Evolutionary conservation across 2,113 vertebrate species (phyloP), one percentile per base, ranked within the genome.

Genomic region (Oncorhynchus kisutch): DNA sequence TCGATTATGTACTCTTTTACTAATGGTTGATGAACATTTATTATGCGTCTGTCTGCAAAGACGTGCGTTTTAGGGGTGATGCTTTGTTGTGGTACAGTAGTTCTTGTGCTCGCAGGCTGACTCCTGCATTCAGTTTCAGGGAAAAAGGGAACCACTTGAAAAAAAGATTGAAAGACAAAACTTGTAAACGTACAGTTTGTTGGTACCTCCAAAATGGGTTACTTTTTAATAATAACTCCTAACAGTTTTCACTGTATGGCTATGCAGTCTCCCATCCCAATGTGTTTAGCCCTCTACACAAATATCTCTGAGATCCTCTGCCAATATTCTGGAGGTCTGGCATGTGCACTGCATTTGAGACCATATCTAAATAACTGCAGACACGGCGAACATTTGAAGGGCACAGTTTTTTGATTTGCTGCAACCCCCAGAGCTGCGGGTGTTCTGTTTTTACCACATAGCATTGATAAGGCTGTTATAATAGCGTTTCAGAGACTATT

Each of bases 341-440:
- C 89, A 88, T 64, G 59, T 31, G 60, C 27, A 39, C 66, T 76
- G 77, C 82, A 80, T 87, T 71, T 79, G 87, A 86, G 87, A 88
- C 86, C 78, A 80, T 81, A 82, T 84, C 85, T 84, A 86, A 89
- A 88, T 83, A 84, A 84, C 84, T 82, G 76, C 83, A 87, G 86
- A 90, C 85, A 85, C 86, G 86, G 82, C 60, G 83, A 84, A 86
- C 87, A 83, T 89, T 90, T 88, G 84, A 90, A 90, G 87, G 89
- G 85, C 87, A 84, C 70, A 75, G 75, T 80, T 86, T 86, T 86
- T 72, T 83, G 82, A 85, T 87, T 82, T 78, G 72, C 80, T 77
- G 79, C 83, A 80, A 27, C 27, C 27, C 24, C 51, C 75, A 77
- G 75, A 80, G 85, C 75, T 83, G 75, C 70, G 84, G 74, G 81